These are phyloP conservation scores for Drosophila melanosoma DNA, from an alignment of 2,888 invertebrate species.

Conservation along the genomic window DNA sequence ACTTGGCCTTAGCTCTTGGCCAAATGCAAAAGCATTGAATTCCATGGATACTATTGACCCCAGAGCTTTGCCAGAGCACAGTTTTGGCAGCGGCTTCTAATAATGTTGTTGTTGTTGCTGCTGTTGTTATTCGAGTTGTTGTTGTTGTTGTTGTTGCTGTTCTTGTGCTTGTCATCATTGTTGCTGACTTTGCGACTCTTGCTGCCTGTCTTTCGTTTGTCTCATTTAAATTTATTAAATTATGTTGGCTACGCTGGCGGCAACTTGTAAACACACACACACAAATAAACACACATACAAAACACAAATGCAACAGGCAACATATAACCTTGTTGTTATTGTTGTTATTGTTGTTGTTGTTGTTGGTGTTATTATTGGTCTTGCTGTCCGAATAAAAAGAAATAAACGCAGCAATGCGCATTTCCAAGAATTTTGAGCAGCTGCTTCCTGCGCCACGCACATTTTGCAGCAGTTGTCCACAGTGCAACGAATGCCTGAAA, in stretches of 20 bases:
- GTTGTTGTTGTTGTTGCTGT: conserved; percentile 24
- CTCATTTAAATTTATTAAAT: conserved; percentile 78
- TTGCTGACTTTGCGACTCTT: conserved; percentile 33
- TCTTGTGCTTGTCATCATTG: conserved; percentile 35
- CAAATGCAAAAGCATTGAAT: conserved; percentile 79
- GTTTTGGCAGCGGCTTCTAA: conserved; percentile 63
- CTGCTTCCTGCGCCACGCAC: conserved; percentile 78
- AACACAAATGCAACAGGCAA: conserved; percentile 38
- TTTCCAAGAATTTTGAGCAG: conserved; percentile 79
- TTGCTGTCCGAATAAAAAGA: conserved; percentile 31
- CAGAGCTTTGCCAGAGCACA: conserved; percentile 53
- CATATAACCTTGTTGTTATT: conserved; percentile 22
- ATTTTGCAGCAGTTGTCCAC: conserved; percentile 62
- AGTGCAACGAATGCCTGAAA: conserved; percentile 47
- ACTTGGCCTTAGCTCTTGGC: conserved; percentile 67
- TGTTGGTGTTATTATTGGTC: conserved; percentile 38
- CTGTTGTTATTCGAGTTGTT: conserved; percentile 48
- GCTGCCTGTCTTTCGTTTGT: conserved; percentile 53
- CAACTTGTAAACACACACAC: conserved; percentile 41
- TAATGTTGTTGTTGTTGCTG: conserved; percentile 57
- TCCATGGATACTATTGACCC: conserved; percentile 79
- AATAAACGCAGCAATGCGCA: conserved; percentile 49
- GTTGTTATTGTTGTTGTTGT: conserved; percentile 33
- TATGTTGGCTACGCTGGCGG: conserved; percentile 57
- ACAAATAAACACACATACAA: conserved; percentile 9